phyloP scores from a whole-genome alignment of 2,113 vertebrate species.

The Aptenodytes forsteri region DNA sequence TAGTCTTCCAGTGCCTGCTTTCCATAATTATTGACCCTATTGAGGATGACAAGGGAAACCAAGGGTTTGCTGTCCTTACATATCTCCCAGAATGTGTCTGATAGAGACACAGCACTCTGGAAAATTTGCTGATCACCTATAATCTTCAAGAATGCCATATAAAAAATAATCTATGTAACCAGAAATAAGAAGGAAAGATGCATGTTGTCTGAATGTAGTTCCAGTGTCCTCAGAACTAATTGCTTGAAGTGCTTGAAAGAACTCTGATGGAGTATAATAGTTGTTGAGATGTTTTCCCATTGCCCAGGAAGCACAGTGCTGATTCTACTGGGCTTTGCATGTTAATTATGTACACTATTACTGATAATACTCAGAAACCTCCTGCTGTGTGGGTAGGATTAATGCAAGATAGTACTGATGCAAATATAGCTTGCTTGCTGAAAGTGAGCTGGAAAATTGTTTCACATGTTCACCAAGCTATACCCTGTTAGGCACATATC shows the following conservation, averaged over 20 bases:
- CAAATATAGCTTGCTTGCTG: conserved; percentile 27
- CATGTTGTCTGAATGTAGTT: neutral
- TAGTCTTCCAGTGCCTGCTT: neutral
- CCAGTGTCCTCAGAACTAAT: neutral
- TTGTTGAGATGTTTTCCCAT: neutral
- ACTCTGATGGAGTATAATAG: neutral
- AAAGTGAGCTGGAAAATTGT: neutral
- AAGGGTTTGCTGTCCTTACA: neutral
- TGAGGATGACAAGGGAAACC: neutral
- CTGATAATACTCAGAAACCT: neutral
- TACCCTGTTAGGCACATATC: neutral
- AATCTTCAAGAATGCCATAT: neutral
- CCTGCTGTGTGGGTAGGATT: conserved; percentile 28
- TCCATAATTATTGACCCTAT: neutral
- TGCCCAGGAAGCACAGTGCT: neutral
- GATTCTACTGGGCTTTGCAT: neutral
- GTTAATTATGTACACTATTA: neutral
- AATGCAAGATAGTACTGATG: conserved; percentile 35
- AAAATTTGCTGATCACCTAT: neutral
- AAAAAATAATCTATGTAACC: neutral
- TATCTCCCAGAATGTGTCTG: neutral
- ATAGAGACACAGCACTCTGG: neutral
- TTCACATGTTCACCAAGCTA: neutral
- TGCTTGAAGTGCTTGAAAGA: neutral
- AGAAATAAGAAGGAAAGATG: neutral